Conservation (phyloP, 2,888 invertebrate species). For the Kuschelorhynchus macadamiae region DNA sequence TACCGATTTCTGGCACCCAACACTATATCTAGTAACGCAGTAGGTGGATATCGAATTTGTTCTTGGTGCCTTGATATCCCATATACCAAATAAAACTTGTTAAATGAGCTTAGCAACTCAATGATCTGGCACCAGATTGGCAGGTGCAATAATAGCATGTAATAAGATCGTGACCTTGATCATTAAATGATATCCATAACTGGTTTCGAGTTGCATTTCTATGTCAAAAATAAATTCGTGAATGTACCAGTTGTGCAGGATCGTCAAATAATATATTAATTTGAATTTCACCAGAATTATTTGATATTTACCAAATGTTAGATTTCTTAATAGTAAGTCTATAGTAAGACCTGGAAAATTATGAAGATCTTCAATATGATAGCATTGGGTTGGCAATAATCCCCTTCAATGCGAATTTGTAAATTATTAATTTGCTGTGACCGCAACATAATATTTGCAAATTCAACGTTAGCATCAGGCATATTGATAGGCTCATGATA, state of each 20-base stretch:
- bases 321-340: not conserved
- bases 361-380: not conserved
- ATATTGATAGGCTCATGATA: not conserved
- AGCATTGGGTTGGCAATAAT: no score
- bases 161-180: slow-evolving; percentile 13
- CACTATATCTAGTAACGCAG: slow-evolving; percentile 6
- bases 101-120: slow-evolving; percentile 30
- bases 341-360: not conserved
- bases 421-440: no score
- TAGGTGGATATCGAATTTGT: slow-evolving; percentile 12
- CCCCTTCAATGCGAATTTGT: no score
- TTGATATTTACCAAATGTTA: slow-evolving; percentile 2
- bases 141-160: slow-evolving; percentile 30
- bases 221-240: slow-evolving; percentile 14
- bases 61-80: slow-evolving; percentile 21
- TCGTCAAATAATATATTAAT: no score
- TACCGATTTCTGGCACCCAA: slow-evolving; percentile 10
- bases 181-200: no score
- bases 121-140: slow-evolving; percentile 29
- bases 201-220: slow-evolving; percentile 18
- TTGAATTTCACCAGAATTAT: not conserved
- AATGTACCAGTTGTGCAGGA: not conserved
- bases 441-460: not conserved
- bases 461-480: no score
- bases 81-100: slow-evolving; percentile 30